Base-by-base conservation (phyloP, 2,888 invertebrate genomes). In the Ormia ochracea region DNA sequence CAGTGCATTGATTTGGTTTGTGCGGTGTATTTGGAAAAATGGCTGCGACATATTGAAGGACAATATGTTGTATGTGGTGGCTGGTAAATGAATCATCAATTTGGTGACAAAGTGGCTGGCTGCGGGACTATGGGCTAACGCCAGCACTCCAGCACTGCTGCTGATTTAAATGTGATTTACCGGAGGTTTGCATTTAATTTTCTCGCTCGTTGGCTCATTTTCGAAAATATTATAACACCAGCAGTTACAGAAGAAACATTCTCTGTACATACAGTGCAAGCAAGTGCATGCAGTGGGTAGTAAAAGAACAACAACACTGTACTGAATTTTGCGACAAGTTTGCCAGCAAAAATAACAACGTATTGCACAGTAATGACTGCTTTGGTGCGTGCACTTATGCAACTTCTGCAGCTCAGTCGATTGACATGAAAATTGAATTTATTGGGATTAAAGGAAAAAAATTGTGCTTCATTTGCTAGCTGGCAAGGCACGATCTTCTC, bases 401-500 rank as follows among this genome's bases (percentile, higher is more conserved):
- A 86, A 85, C 84, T 86, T 83, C 83, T 82, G 75, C 84, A 84
- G 86, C 86, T 86, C 86, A 86, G 83, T 83, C 85, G 83, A 84
- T 85, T 85, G 86, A 84, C 87, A 86, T 87, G 87, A 86, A 86
- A 86, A 86, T 83, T 86, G 86, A 86, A 74, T 86, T 86, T 86
- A 84, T 86, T 83, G 83, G 85, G 84, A 87, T 86, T 86, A 86
- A 86, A 48, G 41, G 33, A 31, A 14, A 50, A 5, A n/a, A 9
- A 5, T 70, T 59, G 41, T 54, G n/a, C 54, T 59, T 28, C 26
- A 21, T 4, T 26, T 17, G 12, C 5, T 26, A 23, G 1, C 12
- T 50, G 19, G 21, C n/a, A n/a, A n/a, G n/a, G n/a, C n/a, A n/a
- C n/a, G n/a, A n/a, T n/a, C n/a, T n/a, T n/a, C n/a, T n/a, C n/a